These are phyloP conservation scores for Mizuhopecten yessoensis DNA, from an alignment of 1,140 invertebrate species.

Conservation along the genomic window DNA sequence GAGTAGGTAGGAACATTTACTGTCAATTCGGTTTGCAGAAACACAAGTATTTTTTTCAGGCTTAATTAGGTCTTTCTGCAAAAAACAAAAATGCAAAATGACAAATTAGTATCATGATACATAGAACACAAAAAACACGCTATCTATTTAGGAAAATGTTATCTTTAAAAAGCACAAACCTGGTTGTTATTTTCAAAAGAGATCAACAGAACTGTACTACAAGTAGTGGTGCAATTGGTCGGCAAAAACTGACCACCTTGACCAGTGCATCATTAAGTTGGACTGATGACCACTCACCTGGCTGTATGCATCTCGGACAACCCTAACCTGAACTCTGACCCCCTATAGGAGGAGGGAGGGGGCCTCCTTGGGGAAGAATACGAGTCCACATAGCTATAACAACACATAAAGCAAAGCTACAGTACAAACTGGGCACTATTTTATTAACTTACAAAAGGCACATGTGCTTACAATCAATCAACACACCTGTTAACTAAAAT, in stretches of 20 bases:
- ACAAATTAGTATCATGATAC: background rate
- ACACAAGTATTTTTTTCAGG: too few species aligned
- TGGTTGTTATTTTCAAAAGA: background rate
- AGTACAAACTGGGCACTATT: background rate
- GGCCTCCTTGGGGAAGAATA: constrained; percentile 24
- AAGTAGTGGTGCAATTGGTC: background rate
- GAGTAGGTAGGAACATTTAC: too few species aligned
- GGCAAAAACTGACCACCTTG: background rate
- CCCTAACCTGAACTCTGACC: background rate
- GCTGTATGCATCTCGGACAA: too few species aligned
- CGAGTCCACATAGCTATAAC: constrained; percentile 20
- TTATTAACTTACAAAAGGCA: too few species aligned
- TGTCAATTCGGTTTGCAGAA: too few species aligned
- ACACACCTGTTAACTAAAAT: too few species aligned
- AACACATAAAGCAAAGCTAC: constrained; percentile 25
- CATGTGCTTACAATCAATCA: too few species aligned
- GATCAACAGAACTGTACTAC: background rate
- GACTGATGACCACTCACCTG: constrained; percentile 5
- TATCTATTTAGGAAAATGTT: background rate
- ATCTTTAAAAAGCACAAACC: background rate
- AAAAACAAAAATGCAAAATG: background rate
- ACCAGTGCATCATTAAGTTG: background rate
- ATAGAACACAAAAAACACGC: background rate
- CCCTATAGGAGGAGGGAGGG: constrained; percentile 9
- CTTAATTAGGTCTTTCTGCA: background rate